A percentile compares a stretch with the other conserved stretches of the same genome.
These are phyloP conservation scores for Thaumetopoea pityocampa DNA, from an alignment of 1,140 invertebrate genomes.

Conservation along the genomic window DNA sequence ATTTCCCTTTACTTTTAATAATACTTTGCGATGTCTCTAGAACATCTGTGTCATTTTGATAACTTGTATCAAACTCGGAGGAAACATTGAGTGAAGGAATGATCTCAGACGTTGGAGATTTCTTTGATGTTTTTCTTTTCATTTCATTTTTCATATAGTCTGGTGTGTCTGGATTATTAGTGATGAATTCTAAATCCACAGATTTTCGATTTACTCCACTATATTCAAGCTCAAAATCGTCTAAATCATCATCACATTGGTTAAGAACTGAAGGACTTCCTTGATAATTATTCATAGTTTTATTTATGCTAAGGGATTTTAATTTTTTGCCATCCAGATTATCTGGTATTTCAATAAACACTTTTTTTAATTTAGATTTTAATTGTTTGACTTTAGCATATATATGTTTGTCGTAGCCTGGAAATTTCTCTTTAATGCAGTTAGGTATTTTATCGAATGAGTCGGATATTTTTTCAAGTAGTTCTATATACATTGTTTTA, in stretches of 20 bases:
- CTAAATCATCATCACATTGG: constrained; percentile 5
- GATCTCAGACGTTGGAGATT: constrained; percentile 38
- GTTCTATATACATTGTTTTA: constrained; percentile 59
- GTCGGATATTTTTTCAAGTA: constrained; percentile 63
- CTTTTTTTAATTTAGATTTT: constrained; percentile 42
- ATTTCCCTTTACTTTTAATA: constrained; percentile 57
- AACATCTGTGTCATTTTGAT: constrained; percentile 25
- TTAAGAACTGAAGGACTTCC: constrained; percentile 1
- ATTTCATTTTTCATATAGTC: too few relatives aligned
- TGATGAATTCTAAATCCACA: constrained; percentile 10
- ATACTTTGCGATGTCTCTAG: constrained; percentile 27
- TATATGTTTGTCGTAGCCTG: constrained; percentile 52
- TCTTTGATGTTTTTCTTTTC: too few relatives aligned
- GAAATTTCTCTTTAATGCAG: constrained; percentile 57
- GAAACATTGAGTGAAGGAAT: constrained; percentile 35
- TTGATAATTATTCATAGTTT: constrained; percentile 5
- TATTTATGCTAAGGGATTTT: constrained; percentile 7
- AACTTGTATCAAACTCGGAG: constrained; percentile 17
- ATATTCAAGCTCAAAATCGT: constrained; percentile 36
- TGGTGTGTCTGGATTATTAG: constrained; percentile 9
- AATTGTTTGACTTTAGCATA: constrained; percentile 58
- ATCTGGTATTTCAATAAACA: constrained; percentile 14
- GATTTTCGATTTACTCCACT: constrained; percentile 20
- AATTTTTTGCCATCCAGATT: constrained; percentile 6
- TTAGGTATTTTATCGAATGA: constrained; percentile 67